phyloP scores from a whole-genome alignment of 2,797 vertebrate genomes.

The Luscinia megarhynchos region DNA sequence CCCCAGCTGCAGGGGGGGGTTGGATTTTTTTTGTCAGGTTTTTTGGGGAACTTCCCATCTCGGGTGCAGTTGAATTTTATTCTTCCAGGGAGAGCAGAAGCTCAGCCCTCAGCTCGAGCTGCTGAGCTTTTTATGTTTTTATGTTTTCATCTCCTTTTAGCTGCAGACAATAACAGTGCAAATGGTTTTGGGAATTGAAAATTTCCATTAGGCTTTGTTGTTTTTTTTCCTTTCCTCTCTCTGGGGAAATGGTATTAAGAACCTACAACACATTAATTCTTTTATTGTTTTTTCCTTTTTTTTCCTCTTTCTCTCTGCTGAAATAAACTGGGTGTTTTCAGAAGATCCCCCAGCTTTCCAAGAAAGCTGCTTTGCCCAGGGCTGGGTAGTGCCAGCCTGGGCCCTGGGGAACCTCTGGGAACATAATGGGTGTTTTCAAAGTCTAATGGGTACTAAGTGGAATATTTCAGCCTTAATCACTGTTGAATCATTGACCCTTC shows the following conservation, averaged over 20 bases:
- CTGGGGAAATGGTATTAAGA: background rate
- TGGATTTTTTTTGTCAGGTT: background rate
- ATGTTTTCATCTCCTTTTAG: background rate
- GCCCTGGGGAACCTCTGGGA: conserved; percentile 11
- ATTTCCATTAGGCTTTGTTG: background rate
- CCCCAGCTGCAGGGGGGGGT: background rate
- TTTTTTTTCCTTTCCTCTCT: background rate
- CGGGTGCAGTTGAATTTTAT: background rate
- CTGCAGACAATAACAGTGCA: background rate
- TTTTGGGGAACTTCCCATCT: background rate
- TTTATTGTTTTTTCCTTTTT: background rate
- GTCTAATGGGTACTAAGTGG: background rate
- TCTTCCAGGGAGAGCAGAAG: background rate
- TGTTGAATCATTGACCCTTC: conserved; percentile 49
- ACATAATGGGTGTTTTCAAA: background rate
- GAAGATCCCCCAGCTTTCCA: background rate
- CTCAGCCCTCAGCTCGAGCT: background rate
- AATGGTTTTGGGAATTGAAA: background rate
- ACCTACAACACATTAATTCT: background rate
- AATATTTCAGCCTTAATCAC: conserved; percentile 31
- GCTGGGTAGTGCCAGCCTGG: background rate
- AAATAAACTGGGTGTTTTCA: background rate
- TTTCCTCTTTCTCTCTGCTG: rapidly evolving
- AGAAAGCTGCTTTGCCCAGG: background rate
- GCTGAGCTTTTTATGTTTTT: background rate